phyloP scores from a whole-genome alignment of 2,113 vertebrate genomes.

The Galemys pyrenaicus region DNA sequence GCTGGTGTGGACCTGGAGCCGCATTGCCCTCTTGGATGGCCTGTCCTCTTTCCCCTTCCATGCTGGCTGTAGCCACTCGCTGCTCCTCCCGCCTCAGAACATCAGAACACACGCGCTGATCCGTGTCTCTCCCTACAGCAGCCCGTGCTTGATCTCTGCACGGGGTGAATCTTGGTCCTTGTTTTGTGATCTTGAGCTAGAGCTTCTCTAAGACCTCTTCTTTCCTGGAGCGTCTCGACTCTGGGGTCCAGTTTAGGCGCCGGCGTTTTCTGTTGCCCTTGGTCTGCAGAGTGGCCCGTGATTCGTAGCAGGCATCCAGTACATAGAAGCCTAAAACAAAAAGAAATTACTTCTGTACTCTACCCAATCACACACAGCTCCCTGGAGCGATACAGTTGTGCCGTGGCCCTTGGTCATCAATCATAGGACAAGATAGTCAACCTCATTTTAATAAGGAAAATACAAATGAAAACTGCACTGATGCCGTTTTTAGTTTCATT shows the following conservation, averaged over 20 bases:
- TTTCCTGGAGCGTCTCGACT: neutral
- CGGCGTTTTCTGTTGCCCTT: neutral
- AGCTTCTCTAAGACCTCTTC: neutral
- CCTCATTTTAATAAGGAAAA: slow-evolving; percentile 36
- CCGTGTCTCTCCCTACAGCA: neutral
- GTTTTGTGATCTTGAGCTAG: neutral
- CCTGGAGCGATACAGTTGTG: slow-evolving; percentile 14
- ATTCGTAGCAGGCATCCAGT: too few species aligned
- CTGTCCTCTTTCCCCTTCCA: neutral
- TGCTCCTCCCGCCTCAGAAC: neutral
- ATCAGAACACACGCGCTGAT: neutral
- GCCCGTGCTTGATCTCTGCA: neutral
- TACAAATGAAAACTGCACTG: slow-evolving; percentile 9
- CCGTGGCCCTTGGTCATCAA: slow-evolving; percentile 19
- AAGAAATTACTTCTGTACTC: neutral
- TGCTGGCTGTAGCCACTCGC: neutral
- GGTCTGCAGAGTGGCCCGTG: neutral
- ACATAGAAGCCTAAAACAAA: too few species aligned
- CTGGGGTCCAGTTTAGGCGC: neutral
- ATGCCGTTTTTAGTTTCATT: neutral
- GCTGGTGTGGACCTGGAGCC: neutral
- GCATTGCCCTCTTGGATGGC: neutral
- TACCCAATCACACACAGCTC: neutral
- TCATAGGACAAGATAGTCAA: slow-evolving; percentile 20
- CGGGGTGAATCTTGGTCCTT: neutral